phyloP scores from a whole-genome alignment of 2,888 invertebrate genomes.

The Coelogynopora nodosa region DNA sequence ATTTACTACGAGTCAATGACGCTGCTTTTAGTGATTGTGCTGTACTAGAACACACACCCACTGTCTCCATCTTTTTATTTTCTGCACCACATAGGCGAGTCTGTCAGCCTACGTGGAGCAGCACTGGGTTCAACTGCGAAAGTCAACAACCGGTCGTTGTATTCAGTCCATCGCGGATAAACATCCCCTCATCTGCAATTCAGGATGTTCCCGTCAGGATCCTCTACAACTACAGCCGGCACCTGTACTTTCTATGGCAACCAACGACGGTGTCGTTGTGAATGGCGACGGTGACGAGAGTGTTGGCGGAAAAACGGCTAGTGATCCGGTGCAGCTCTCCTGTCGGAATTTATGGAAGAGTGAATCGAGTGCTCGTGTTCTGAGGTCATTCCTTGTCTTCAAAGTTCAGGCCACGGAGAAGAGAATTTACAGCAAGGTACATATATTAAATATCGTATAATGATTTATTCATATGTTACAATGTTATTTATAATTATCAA shows the following conservation, averaged over 20 bases:
- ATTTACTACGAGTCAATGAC: too few species aligned
- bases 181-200: neutral
- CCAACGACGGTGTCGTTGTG: neutral
- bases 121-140: neutral
- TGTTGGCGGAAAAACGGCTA: neutral
- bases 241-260: too few species aligned
- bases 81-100: neutral
- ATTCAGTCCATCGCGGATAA: neutral
- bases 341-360: neutral
- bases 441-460: neutral
- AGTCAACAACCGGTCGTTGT: neutral
- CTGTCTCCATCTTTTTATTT: too few species aligned
- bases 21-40: too few species aligned
- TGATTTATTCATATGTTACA: neutral
- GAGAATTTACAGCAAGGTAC: constrained; percentile 22
- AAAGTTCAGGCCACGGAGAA: constrained; percentile 25
- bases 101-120: neutral
- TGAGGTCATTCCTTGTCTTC: constrained; percentile 1
- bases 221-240: neutral
- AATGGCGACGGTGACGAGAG: neutral
- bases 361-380: neutral
- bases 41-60: too few species aligned
- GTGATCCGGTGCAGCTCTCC: neutral
- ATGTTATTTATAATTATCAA: too few species aligned
- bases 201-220: neutral